Conservation (phyloP, 2,888 invertebrate species). For the Hyppa rectilinea region DNA sequence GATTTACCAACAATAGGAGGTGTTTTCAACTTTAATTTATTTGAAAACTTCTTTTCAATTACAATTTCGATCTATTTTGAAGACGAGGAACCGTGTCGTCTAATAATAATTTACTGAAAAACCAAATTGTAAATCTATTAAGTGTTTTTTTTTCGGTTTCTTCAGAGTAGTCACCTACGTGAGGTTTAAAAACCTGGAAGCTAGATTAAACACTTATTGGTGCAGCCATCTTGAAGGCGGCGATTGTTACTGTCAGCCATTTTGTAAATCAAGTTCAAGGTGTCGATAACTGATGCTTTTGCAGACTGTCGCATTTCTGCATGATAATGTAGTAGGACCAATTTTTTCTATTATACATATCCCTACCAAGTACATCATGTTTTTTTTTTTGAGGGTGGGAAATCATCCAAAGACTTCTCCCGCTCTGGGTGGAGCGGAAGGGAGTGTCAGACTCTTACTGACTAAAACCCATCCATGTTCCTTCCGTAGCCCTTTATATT, state of each 20-base stretch:
- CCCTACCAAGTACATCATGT: neutral
- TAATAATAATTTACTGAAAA: conserved; percentile 1
- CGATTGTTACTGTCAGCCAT: neutral
- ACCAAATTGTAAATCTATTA: neutral
- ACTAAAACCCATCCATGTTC: too few species aligned
- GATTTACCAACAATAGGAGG: conserved; percentile 1
- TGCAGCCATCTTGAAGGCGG: neutral
- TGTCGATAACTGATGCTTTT: neutral
- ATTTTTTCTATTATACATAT: neutral
- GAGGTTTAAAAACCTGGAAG: neutral
- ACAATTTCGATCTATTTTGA: neutral
- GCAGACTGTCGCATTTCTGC: neutral
- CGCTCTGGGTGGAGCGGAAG: too few species aligned
- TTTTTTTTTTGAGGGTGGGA: neutral
- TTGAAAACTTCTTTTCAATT: too few species aligned
- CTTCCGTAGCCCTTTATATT: too few species aligned
- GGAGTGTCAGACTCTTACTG: too few species aligned
- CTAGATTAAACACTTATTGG: neutral
- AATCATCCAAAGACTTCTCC: too few species aligned
- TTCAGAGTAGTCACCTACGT: neutral
- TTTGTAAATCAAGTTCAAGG: neutral
- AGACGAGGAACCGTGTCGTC: neutral
- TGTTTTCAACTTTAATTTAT: too few species aligned
- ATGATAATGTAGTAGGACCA: neutral
- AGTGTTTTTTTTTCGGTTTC: neutral